Conservation (phyloP, 2,113 vertebrate genomes). For the Glareola pratincola region DNA sequence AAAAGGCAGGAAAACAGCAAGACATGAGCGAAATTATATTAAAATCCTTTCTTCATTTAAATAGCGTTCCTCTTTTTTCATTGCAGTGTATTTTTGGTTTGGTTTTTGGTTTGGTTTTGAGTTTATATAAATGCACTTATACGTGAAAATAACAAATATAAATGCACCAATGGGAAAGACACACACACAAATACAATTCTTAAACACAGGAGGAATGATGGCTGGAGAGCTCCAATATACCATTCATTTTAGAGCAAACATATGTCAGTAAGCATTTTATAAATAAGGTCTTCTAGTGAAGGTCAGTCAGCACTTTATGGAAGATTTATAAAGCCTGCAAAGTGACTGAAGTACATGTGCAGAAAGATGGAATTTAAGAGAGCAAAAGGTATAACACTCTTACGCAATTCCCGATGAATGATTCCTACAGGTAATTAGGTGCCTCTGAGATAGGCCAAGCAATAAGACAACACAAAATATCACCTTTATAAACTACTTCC, state of each 20-base stretch:
- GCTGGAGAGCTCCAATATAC: background rate
- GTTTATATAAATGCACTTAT: background rate
- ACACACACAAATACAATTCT: background rate
- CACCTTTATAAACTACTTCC: background rate
- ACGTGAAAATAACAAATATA: background rate
- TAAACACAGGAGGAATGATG: background rate
- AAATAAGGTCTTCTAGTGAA: background rate
- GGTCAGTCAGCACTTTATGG: background rate
- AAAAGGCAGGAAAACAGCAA: background rate
- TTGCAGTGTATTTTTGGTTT: background rate
- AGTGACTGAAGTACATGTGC: background rate
- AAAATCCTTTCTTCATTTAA: background rate
- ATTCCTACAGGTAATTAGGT: background rate
- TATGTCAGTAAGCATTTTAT: background rate
- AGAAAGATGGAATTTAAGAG: background rate
- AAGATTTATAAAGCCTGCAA: background rate
- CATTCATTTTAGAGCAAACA: background rate
- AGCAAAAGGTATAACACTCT: background rate
- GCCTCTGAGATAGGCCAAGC: background rate
- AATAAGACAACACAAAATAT: background rate
- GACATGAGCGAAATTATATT: background rate
- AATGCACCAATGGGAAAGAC: background rate
- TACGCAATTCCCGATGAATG: background rate
- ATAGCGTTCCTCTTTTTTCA: background rate
- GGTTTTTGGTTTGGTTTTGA: background rate